Base-by-base conservation (phyloP, 2,797 vertebrate genomes). In the Phalanger gymnotis region DNA sequence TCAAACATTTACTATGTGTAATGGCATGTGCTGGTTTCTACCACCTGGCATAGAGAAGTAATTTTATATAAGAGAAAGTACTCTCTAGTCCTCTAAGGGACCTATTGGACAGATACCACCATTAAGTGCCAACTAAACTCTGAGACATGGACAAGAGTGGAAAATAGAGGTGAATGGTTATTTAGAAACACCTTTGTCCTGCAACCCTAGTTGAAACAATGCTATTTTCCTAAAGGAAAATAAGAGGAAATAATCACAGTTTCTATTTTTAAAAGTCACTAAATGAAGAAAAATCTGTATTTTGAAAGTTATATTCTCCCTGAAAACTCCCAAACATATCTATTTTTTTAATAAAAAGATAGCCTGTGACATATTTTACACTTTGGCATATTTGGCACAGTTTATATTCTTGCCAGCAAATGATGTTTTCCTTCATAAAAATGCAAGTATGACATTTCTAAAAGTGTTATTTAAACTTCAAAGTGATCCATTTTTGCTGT, bases 391-490 rank as follows among this genome's bases (percentile, higher is more conserved):
- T 12, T 66, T 92, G 10, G 91, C n/a, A 2, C 90, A 90, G 92
- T 1, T 92, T 96, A 14, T 40, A 66, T 92, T 22, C 53, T 51
- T 90, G 6, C 89, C 4, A 93, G 81, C 1, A 95, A 95, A 53
- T 54, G 87, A 28, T n/a, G 53, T 57, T 92, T 95, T 96, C 27
- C n/a, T 30, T 47, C 54, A 28, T 56, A 91, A 92, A 93, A 53
- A 12, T 47, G 92, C n/a, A 31, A 47, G 31, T 94, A 19, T 94
- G 91, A 87, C 28, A 61, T 92, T 90, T 91, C 87, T 90, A 92
- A 58, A 97, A 93, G 19, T 92, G 11, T 56, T 40, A 54, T 53
- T 94, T 90, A 54, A 31, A 89, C 93, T 90, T 95, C 30, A 91
- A 55, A 73, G n/a, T 58, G 31, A 73, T 89, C 19, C 1, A 53